A percentile compares a stretch with the other conserved stretches of the same genome.
These are phyloP conservation scores for Leptopilina drosophilae DNA, from an alignment of 2,888 invertebrate genomes.

Conservation along the genomic window DNA sequence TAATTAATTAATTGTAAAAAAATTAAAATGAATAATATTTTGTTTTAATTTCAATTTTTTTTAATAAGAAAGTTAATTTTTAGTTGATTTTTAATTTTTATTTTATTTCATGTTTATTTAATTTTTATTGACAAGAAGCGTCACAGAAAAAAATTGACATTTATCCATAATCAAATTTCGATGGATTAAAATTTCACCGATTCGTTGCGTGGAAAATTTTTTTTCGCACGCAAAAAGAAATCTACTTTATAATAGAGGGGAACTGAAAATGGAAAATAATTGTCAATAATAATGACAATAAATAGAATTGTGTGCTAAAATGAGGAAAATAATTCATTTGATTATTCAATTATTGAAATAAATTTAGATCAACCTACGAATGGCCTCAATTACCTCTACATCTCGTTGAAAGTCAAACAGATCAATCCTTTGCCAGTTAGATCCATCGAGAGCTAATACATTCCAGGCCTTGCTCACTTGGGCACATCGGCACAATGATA, in stretches of 20 bases:
- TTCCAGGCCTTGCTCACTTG: constrained; percentile 97
- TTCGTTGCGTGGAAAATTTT: no score
- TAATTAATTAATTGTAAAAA: no score
- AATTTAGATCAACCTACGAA: constrained; percentile 41
- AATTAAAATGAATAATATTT: no score
- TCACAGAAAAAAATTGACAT: no score
- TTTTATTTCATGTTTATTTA: no score
- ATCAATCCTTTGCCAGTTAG: constrained; percentile 99
- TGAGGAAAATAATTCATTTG: background rate
- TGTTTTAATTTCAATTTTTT: no score
- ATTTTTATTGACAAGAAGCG: no score
- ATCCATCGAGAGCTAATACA: constrained; percentile 97
- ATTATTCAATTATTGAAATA: constrained; percentile 27
- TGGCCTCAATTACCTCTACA: constrained; percentile 87
- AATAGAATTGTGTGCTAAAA: background rate
- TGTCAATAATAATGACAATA: background rate
- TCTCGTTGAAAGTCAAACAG: constrained; percentile 99
- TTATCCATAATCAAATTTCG: no score
- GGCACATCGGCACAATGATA: constrained; percentile 96
- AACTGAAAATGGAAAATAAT: background rate
- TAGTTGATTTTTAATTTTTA: no score
- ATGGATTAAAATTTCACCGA: no score
- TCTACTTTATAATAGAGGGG: background rate
- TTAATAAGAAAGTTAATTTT: no score
- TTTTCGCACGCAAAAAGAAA: no score